Evolutionary conservation across 64 coral and sea anemone genomes (phyloP).

Genomic region (Acropora tenuis): DNA sequence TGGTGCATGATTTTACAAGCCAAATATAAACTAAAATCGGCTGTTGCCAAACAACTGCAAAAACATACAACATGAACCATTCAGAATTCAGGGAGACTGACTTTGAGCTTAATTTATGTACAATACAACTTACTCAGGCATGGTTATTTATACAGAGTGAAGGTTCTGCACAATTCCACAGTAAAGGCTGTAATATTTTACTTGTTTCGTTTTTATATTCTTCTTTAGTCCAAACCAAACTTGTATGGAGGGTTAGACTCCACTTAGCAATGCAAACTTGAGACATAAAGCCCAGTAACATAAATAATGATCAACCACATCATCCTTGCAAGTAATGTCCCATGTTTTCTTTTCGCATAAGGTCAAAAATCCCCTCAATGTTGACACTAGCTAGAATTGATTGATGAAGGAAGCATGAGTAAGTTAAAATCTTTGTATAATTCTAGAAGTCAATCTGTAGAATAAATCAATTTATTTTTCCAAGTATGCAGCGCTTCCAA

Average conservation of each 20-base stretch:
- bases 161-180: neutral
- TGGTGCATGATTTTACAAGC: neutral
- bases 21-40: neutral
- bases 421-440: too few species aligned
- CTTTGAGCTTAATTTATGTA: neutral
- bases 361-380: neutral
- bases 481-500: too few species aligned
- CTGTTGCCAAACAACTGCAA: neutral
- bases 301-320: neutral
- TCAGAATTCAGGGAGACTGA: neutral
- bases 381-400: too few species aligned
- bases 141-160: neutral
- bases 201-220: neutral
- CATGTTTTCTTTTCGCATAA: neutral
- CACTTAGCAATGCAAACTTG: slow-evolving; percentile 64
- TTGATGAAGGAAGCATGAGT: too few species aligned
- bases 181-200: neutral
- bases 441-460: too few species aligned
- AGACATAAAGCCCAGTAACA: neutral
- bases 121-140: neutral
- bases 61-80: slow-evolving; percentile 22
- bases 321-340: neutral
- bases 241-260: neutral
- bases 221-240: neutral
- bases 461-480: neutral